Base-by-base conservation (phyloP, 1,140 invertebrate genomes). In the Bombus balteatus region DNA sequence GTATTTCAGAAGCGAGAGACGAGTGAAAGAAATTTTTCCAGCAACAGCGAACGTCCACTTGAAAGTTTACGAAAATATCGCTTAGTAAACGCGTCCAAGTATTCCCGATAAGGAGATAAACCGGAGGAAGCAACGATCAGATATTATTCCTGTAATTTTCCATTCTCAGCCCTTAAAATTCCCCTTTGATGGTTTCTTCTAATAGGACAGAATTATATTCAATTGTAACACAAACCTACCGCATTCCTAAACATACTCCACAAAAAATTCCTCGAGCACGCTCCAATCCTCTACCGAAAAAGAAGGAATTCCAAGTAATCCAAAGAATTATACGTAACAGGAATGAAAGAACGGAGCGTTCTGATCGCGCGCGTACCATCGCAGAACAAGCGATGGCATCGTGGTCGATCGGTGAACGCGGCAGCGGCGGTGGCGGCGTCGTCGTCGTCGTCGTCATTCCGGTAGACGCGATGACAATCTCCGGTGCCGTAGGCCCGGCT, bases 381-480 rank as follows among this genome's bases (percentile, higher is more conserved):
- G 47, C 15, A 0, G 13, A 32, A 12, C 41, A 9, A 73, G 65
- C n/a, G 41, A 70, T 32, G 39, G 53, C 57, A 47, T 43, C 62
- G 73, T 32, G 47, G 62, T 39, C 53, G 72, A 86, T 68, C 73
- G 74, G 78, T 53, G 47, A 53, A 4, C 18, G 25, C 41, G 28
- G 72, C 12, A n/a, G 28, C 43, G 18, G 34, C 57, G 1, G 28
- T 15, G 66, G 18, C 18, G 12, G 0, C 65, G 66, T 18, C 37
- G 37, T 43, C 47, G 57, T 62, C 84, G 83, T 77, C 88, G 89
- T 79, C 84, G 87, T 91, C 87, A 89, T 92, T 92, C 89, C 89
- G 84, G 91, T 88, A 80, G 81, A 92, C 84, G 86, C 90, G 92
- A 92, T 93, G 92, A 92, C 92, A 92, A 93, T 93, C 92, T 93